phyloP scores from a whole-genome alignment of 2,797 vertebrate species.

The Periparus ater region DNA sequence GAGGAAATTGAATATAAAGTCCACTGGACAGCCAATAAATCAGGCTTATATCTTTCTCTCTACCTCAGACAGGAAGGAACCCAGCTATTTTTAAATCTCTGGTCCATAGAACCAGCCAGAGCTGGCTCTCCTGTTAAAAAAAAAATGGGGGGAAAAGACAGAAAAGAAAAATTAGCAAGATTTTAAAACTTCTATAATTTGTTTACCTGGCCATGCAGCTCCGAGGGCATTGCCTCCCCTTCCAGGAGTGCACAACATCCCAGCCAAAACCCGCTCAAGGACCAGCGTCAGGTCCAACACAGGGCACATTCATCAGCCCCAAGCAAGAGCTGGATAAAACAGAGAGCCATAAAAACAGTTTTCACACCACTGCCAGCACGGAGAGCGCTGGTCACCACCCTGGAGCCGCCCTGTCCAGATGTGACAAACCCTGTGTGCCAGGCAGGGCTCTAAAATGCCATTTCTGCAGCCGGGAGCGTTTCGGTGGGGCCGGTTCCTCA shows the following conservation, averaged over 20 bases:
- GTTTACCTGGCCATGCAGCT: neutral
- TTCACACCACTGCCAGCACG: neutral
- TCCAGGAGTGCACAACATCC: neutral
- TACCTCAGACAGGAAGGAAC: slow-evolving; percentile 70
- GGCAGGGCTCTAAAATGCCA: neutral
- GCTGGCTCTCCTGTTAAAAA: slow-evolving; percentile 7
- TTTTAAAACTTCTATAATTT: neutral
- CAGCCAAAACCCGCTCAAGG: neutral
- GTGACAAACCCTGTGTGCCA: neutral
- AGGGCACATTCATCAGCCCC: neutral
- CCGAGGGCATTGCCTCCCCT: neutral
- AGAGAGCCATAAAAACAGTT: neutral
- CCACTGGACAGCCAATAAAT: slow-evolving; percentile 68
- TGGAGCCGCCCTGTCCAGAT: neutral
- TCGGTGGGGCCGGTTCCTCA: neutral
- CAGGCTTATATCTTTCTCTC: slow-evolving; percentile 70
- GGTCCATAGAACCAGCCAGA: neutral
- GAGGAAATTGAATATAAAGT: slow-evolving; percentile 73
- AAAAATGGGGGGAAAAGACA: accelerated
- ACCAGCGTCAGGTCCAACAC: neutral
- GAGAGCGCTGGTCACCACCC: accelerated
- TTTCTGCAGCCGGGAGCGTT: neutral
- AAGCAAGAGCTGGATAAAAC: neutral
- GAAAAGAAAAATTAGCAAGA: neutral
- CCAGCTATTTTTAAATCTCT: slow-evolving; percentile 61